These are phyloP conservation scores for Drosophila mimica DNA, from an alignment of 2,888 invertebrate genomes.

Conservation along the genomic window DNA sequence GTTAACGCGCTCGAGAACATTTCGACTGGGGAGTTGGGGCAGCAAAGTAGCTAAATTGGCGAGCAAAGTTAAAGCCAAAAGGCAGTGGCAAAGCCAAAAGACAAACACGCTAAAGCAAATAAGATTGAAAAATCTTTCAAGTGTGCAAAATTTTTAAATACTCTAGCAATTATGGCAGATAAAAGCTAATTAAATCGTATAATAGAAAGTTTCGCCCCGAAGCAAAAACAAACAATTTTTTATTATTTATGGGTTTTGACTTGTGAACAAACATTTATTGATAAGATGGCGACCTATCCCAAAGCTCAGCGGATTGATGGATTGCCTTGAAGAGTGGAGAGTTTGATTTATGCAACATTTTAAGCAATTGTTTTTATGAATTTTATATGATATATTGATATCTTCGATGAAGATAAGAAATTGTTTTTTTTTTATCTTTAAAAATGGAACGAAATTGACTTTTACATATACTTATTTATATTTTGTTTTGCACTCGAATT, in stretches of 20 bases:
- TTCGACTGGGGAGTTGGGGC: background rate
- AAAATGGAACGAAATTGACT: background rate
- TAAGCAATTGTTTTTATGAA: background rate
- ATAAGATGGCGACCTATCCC: conserved; percentile 11
- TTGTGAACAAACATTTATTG: background rate
- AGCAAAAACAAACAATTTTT: background rate
- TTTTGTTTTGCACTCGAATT: no score
- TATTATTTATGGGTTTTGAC: background rate
- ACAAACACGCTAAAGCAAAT: conserved; percentile 18
- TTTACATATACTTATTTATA: background rate
- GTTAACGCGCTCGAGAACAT: conserved; percentile 30
- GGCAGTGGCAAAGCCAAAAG: conserved; percentile 9
- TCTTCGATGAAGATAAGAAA: background rate
- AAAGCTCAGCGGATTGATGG: background rate
- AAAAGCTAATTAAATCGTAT: background rate
- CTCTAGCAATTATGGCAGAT: conserved; percentile 2
- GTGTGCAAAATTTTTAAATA: conserved; percentile 6
- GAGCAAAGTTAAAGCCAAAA: conserved; percentile 12
- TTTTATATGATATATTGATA: background rate
- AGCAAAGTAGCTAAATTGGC: conserved; percentile 28
- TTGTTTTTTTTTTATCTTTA: background rate
- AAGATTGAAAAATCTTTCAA: background rate
- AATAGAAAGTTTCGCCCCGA: background rate
- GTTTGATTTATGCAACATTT: background rate
- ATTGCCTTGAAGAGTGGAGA: background rate